Conservation (phyloP, 92 coral and sea anemone genomes). For the Zoanthus gigantus region DNA sequence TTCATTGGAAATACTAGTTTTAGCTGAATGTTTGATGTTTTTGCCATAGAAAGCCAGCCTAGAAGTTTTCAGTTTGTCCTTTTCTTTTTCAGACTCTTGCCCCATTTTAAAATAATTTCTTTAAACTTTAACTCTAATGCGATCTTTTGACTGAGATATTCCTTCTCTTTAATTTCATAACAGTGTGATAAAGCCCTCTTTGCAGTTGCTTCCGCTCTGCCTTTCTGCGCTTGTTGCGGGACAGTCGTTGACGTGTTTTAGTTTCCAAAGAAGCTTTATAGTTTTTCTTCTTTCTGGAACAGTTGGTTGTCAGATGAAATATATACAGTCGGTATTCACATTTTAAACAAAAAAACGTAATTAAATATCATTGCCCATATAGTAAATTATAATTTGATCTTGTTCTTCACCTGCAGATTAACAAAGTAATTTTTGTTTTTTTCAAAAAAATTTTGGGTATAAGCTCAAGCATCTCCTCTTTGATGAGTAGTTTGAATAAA, state of each 20-base stretch:
- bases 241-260: conserved; percentile 65
- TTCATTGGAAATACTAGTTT: conserved; percentile 21
- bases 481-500: conserved; percentile 45
- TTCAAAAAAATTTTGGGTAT: conserved; percentile 47
- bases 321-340: not conserved
- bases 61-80: conserved; percentile 59
- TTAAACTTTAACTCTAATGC: conserved; percentile 57
- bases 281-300: conserved; percentile 61
- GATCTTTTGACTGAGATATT: conserved; percentile 38
- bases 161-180: conserved; percentile 57
- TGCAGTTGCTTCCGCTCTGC: conserved; percentile 44
- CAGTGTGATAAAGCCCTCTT: conserved; percentile 29
- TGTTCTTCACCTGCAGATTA: conserved; percentile 5
- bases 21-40: not conserved
- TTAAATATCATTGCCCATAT: not conserved
- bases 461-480: conserved; percentile 60
- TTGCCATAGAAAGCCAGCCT: conserved; percentile 13
- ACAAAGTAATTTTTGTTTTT: conserved; percentile 16
- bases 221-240: conserved; percentile 63
- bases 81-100: conserved; percentile 72
- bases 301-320: conserved; percentile 1
- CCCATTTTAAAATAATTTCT: conserved; percentile 78
- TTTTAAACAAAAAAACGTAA: not conserved
- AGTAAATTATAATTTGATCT: conserved; percentile 3
- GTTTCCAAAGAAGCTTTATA: conserved; percentile 53